Evolutionary conservation across 2,113 vertebrate genomes (phyloP).

Genomic region (Upupa epops): DNA sequence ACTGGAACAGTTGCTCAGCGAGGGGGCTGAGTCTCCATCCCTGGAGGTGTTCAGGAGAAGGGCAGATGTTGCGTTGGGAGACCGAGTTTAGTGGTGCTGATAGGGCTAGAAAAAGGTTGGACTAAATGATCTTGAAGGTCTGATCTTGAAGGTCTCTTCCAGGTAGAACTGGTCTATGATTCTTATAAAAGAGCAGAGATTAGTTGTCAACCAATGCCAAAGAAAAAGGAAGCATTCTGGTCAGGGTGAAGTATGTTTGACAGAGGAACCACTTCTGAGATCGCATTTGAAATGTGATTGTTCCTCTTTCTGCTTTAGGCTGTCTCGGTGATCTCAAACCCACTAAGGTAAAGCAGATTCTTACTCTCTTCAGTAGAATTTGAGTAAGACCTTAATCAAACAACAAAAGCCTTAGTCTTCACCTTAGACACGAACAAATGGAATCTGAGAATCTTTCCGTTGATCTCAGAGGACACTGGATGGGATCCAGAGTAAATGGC

Average conservation of each 20-base stretch:
- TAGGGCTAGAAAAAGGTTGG: no score
- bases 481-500: background rate
- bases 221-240: background rate
- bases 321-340: background rate
- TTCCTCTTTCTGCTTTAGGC: background rate
- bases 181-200: background rate
- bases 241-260: background rate
- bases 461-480: background rate
- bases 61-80: no score
- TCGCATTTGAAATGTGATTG: background rate
- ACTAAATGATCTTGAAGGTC: no score
- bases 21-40: no score
- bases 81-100: no score
- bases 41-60: no score
- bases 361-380: background rate
- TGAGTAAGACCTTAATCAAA: background rate
- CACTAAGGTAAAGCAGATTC: background rate
- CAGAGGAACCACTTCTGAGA: background rate
- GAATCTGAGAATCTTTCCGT: no score
- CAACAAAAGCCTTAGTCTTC: background rate
- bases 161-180: no score
- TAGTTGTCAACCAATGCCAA: background rate
- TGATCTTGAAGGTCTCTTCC: no score
- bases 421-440: no score
- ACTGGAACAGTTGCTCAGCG: no score